These are phyloP conservation scores for Cryptoblepharus egeriae DNA, from an alignment of 2,797 vertebrate genomes.

Conservation along the genomic window DNA sequence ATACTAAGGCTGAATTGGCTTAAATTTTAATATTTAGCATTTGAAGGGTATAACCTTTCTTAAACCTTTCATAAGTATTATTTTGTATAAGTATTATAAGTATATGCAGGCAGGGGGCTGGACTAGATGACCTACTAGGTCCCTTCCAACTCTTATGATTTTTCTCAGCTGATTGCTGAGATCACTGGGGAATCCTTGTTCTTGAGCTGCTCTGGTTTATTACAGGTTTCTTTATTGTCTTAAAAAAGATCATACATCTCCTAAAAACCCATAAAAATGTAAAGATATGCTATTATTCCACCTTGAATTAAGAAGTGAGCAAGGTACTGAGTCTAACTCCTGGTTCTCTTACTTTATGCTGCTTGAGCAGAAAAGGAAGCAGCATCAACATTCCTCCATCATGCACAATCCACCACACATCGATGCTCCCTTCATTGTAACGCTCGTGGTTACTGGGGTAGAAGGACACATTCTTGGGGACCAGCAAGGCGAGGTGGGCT, in stretches of 20 bases:
- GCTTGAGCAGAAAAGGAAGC: conserved; percentile 95
- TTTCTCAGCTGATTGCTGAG: neutral
- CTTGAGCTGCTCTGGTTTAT: neutral
- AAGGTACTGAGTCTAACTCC: neutral
- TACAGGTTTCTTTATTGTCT: neutral
- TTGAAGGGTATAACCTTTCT: no score
- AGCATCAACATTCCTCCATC: conserved; percentile 99
- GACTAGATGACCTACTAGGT: no score
- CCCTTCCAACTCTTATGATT: no score
- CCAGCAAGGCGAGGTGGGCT: conserved; percentile 93
- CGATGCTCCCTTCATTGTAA: conserved; percentile 95
- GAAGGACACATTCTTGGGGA: conserved; percentile 97
- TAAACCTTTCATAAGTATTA: no score
- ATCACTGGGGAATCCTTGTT: no score
- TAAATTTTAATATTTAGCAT: no score
- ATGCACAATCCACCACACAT: conserved; percentile 99
- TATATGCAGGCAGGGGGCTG: no score
- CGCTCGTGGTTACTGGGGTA: conserved; percentile 97
- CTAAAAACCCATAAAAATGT: no score
- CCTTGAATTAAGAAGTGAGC: neutral
- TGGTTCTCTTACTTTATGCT: conserved; percentile 88
- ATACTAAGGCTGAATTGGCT: no score
- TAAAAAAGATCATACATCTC: no score
- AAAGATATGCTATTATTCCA: no score
- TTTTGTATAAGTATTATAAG: no score